Percentiles rank a stretch among this genome's conserved stretches.
phyloP scores from a whole-genome alignment of 1,140 invertebrate genomes.

The Riptortus pedestris region DNA sequence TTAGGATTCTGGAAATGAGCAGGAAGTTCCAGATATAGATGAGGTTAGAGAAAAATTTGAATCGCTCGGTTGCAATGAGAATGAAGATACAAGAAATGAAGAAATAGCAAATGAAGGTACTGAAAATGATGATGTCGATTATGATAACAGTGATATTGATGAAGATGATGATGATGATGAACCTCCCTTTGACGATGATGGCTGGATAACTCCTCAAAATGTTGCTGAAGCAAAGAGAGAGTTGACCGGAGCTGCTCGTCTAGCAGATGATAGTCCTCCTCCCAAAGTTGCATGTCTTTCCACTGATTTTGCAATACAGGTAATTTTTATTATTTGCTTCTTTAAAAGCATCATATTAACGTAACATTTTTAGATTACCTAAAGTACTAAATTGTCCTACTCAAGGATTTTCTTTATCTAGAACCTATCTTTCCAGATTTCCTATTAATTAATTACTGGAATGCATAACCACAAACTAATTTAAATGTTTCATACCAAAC shows the following conservation, averaged over 20 bases:
- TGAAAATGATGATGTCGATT: constrained; percentile 35
- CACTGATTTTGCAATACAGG: constrained; percentile 90
- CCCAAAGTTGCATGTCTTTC: constrained; percentile 77
- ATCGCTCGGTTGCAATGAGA: constrained; percentile 22
- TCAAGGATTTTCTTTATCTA: too few species aligned
- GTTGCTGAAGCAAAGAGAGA: constrained; percentile 59
- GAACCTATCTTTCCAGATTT: too few species aligned
- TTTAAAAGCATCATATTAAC: too few species aligned
- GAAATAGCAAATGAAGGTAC: neutral
- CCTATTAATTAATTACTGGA: too few species aligned
- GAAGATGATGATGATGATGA: constrained; percentile 41
- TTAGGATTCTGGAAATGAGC: constrained; percentile 29
- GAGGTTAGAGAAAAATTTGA: constrained; percentile 31
- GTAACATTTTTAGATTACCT: too few species aligned
- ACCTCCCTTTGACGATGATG: constrained; percentile 42
- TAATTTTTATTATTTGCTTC: too few species aligned
- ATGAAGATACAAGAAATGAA: constrained; percentile 19
- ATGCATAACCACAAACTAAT: too few species aligned
- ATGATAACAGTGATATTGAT: constrained; percentile 36
- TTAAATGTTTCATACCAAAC: too few species aligned
- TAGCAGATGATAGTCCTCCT: constrained; percentile 42
- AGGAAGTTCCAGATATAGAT: constrained; percentile 28
- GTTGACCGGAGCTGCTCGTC: constrained; percentile 50
- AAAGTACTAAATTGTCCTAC: too few species aligned
- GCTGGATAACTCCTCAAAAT: constrained; percentile 88